These are phyloP conservation scores for Leptobrachium leishanense DNA, from an alignment of 2,113 vertebrate genomes.

Conservation along the genomic window DNA sequence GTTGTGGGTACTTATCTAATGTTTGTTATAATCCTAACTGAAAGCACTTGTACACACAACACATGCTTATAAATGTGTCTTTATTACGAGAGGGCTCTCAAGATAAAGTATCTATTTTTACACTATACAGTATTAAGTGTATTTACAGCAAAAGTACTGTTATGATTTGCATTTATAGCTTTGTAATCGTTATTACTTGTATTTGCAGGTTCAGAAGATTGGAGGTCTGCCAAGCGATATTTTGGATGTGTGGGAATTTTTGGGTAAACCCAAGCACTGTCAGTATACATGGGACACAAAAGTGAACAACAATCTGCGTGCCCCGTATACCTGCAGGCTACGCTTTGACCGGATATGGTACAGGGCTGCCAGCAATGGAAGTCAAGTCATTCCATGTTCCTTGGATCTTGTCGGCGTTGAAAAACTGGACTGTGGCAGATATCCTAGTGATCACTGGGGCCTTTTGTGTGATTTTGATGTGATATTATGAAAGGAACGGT, in stretches of 20 bases:
- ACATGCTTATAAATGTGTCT: too few species aligned
- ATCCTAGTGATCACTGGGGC: constrained; percentile 95
- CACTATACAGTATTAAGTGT: too few species aligned
- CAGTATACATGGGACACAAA: constrained; percentile 93
- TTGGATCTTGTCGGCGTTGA: constrained; percentile 87
- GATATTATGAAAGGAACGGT: constrained; percentile 53
- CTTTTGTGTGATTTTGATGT: constrained; percentile 81
- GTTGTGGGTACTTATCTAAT: too few species aligned
- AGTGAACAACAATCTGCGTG: constrained; percentile 78
- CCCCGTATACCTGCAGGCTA: constrained; percentile 66
- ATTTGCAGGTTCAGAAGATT: constrained; percentile 75
- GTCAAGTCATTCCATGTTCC: constrained; percentile 71
- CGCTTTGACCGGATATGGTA: constrained; percentile 89
- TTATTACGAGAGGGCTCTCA: too few species aligned
- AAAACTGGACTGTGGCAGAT: constrained; percentile 88
- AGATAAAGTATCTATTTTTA: too few species aligned
- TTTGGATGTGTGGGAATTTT: constrained; percentile 84
- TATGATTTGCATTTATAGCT: background rate
- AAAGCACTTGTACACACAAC: too few species aligned
- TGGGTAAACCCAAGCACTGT: constrained; percentile 84
- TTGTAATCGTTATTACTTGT: background rate
- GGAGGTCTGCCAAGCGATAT: constrained; percentile 74
- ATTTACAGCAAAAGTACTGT: too few species aligned
- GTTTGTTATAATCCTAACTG: too few species aligned
- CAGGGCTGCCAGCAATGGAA: constrained; percentile 63